These are phyloP conservation scores for Anguilla marmorata DNA, from an alignment of 2,797 vertebrate species.

Conservation along the genomic window DNA sequence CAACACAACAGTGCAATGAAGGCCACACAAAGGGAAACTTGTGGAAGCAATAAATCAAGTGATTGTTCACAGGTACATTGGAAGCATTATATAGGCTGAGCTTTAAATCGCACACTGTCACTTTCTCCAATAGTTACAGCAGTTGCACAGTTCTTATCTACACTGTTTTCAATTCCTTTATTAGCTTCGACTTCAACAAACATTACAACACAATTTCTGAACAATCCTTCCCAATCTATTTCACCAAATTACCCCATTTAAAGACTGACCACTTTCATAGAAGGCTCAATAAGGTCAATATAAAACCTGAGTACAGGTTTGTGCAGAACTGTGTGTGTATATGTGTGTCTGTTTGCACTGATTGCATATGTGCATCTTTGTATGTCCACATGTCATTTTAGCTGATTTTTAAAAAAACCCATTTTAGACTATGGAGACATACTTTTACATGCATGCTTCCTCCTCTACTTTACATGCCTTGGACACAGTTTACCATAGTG, in stretches of 20 bases:
- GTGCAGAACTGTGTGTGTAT: no score
- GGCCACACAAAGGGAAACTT: constrained; percentile 58
- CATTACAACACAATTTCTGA: not conserved
- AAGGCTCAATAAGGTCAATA: not conserved
- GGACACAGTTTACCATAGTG: no score
- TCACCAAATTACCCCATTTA: not conserved
- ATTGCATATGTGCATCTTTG: no score
- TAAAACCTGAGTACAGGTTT: no score
- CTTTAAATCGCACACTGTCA: not conserved
- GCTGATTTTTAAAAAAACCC: no score
- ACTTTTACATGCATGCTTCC: no score
- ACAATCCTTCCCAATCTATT: not conserved
- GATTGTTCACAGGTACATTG: constrained; percentile 33
- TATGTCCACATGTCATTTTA: no score
- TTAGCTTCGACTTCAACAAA: not conserved
- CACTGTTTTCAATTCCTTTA: not conserved
- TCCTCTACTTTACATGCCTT: no score
- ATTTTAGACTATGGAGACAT: no score
- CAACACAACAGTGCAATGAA: constrained; percentile 52
- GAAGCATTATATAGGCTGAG: not conserved
- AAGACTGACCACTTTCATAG: not conserved
- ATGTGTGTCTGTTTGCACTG: not conserved
- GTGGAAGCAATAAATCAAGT: constrained; percentile 44
- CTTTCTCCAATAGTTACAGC: not conserved
- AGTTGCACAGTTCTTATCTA: not conserved